Percentiles rank a stretch among this genome's conserved stretches.
Conservation (phyloP, 2,113 vertebrate genomes). For the Rhipidura dahli region DNA sequence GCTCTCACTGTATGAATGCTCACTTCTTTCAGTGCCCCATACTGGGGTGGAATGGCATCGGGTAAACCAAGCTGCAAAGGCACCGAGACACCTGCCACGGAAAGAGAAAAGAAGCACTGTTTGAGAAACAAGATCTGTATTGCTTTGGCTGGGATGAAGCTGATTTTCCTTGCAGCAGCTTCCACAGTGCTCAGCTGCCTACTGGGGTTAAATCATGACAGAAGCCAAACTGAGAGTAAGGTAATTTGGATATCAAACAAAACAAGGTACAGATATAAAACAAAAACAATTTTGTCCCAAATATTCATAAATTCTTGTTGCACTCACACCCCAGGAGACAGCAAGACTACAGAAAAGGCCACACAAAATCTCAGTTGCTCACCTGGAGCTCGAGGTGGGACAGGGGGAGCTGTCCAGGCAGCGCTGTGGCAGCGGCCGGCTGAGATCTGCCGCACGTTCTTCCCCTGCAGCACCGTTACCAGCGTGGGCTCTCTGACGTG, state of each 20-base stretch:
- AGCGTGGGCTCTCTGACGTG: constrained; percentile 82
- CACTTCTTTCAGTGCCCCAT: constrained; percentile 79
- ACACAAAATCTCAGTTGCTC: background rate
- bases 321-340: background rate
- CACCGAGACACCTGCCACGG: constrained; percentile 77
- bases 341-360: too few species aligned
- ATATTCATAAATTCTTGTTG: background rate
- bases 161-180: background rate
- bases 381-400: constrained; percentile 77
- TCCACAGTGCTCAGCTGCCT: background rate
- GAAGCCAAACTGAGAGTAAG: background rate
- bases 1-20: constrained; percentile 80
- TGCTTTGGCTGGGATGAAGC: background rate
- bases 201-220: rapidly evolving
- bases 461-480: constrained; percentile 78
- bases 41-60: constrained; percentile 79
- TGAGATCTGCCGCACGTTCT: constrained; percentile 79
- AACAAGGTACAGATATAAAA: background rate
- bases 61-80: constrained; percentile 84
- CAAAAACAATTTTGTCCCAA: background rate
- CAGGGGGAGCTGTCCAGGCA: constrained; percentile 77
- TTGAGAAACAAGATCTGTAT: background rate
- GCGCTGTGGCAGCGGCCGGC: constrained; percentile 85
- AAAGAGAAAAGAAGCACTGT: background rate
- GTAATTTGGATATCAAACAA: background rate